phyloP scores from a whole-genome alignment of 2,113 vertebrate species.

The Paralichthys olivaceus region DNA sequence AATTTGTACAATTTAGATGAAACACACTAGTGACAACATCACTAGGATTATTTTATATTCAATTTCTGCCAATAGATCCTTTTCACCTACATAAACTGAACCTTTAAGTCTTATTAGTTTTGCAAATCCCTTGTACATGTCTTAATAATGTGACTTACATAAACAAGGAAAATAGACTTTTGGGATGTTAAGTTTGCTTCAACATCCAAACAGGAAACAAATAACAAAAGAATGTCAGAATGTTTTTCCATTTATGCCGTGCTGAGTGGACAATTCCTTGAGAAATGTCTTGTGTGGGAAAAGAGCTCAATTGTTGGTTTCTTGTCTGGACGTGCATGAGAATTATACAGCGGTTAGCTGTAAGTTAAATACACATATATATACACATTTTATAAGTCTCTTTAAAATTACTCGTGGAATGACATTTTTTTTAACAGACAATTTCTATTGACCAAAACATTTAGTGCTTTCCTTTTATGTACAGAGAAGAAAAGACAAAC shows the following conservation, averaged over 20 bases:
- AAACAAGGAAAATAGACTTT: neutral
- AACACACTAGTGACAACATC: too few species aligned
- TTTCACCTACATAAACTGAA: too few species aligned
- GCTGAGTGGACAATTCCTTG: slow-evolving; percentile 12
- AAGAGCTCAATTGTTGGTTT: slow-evolving; percentile 16
- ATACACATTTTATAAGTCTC: neutral
- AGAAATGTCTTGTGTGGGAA: slow-evolving; percentile 2
- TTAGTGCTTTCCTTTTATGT: too few species aligned
- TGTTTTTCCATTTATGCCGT: neutral
- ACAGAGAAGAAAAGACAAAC: too few species aligned
- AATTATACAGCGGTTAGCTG: neutral
- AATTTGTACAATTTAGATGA: too few species aligned
- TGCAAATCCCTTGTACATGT: too few species aligned
- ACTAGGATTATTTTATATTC: too few species aligned
- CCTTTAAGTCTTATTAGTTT: neutral
- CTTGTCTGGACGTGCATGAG: slow-evolving; percentile 20
- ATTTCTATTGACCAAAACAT: neutral
- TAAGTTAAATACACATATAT: neutral
- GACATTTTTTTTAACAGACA: neutral
- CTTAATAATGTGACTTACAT: too few species aligned
- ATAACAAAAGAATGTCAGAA: slow-evolving; percentile 8
- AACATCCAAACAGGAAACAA: neutral
- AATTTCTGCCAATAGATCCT: too few species aligned
- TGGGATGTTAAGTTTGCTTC: neutral
- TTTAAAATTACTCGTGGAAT: neutral